Evolutionary conservation across 53 echinoderm and acorn worm genomes (phyloP).

Genomic region (Antedon mediterranea): DNA sequence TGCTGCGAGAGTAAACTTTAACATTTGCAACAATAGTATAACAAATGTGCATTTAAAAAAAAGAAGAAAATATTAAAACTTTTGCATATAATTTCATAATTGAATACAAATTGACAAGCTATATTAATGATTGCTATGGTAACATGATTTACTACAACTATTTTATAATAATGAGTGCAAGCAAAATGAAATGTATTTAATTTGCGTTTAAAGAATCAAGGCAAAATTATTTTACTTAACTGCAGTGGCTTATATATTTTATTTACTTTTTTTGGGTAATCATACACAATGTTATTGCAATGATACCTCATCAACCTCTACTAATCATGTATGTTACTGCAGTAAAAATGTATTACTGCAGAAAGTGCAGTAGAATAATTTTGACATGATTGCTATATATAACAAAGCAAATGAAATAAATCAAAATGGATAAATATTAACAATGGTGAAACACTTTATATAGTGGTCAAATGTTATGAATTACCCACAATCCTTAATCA

Average conservation of each 20-base stretch:
- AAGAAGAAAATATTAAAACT: not conserved
- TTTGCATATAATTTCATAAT: not conserved
- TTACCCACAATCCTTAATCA: not conserved
- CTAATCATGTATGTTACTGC: too few species aligned
- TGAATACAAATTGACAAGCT: not conserved
- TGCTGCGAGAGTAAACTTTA: too few species aligned
- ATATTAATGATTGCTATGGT: not conserved
- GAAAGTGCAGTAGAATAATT: too few species aligned
- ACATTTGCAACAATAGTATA: not conserved
- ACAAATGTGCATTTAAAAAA: not conserved
- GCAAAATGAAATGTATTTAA: not conserved
- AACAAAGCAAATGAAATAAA: not conserved
- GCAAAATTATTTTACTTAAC: too few species aligned
- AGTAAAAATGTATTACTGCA: too few species aligned
- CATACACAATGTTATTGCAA: too few species aligned
- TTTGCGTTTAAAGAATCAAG: too few species aligned
- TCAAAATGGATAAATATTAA: not conserved
- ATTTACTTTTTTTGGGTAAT: too few species aligned
- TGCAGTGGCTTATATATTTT: too few species aligned
- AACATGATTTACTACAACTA: not conserved
- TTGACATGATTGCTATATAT: too few species aligned
- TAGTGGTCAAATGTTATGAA: not conserved
- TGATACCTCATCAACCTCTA: too few species aligned
- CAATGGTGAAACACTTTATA: not conserved
- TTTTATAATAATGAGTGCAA: not conserved